Base-by-base conservation (phyloP, 1,140 invertebrate species). In the Solenopsis fugax region DNA sequence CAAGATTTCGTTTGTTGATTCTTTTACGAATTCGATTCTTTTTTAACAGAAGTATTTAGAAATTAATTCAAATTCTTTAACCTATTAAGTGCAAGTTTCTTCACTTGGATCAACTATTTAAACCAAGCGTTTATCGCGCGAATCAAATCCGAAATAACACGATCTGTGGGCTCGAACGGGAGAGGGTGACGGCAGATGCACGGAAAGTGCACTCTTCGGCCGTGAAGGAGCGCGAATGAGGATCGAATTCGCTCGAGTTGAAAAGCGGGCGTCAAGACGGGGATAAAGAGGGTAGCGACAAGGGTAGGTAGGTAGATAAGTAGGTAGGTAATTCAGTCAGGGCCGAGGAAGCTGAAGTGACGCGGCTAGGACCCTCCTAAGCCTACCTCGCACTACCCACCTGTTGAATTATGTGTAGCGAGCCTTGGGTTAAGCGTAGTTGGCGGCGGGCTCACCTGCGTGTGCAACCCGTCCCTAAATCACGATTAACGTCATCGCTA, bases 331-430 rank as follows among this genome's bases (percentile, higher is more conserved):
- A 87, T 90, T 90, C 62, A 88, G 71, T 86, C 80, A 86, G 72
- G 87, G 56, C 67, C 41, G 88, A 89, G 88, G 54, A 90, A 88
- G 72, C 62, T 60, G 87, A 88, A 85, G 87, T 85, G 81, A 89
- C 56, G 75, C 80, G 80, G 12, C 50, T 88, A 62, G 90, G 87
- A 84, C 54, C 80, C 52, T 84, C 85, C 82, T 89, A 91, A 91
- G 90, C 81, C 89, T 90, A 87, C 80, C 88, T 92, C 84, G 52
- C 54, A 77, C 78, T 87, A 92, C 88, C 91, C 92, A 93, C 92
- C 90, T 93, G 92, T 93, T 93, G 92, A 92, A 90, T 91, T 91
- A 91, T 85, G 82, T 85, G 87, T 71, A 87, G 41, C 64, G 71
- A 77, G 56, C 76, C 73, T 80, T 77, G 73, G 52, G 34, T 77